phyloP scores from a whole-genome alignment of 2,888 invertebrate species.

The Caradrina clavipalpis region DNA sequence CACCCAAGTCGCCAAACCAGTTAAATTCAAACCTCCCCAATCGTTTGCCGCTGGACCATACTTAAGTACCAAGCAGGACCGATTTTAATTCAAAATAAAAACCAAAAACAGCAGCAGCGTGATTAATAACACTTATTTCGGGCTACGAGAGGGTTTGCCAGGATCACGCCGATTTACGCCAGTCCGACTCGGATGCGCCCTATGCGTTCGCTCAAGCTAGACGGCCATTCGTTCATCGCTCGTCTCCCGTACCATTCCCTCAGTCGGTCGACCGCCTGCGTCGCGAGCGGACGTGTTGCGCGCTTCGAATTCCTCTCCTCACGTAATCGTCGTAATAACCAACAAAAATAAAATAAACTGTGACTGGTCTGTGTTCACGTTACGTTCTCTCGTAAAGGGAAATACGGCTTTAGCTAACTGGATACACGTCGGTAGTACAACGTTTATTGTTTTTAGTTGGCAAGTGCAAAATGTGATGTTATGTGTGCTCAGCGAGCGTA shows the following conservation, averaged over 20 bases:
- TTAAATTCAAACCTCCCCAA: constrained; percentile 33
- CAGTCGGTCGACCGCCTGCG: constrained; percentile 83
- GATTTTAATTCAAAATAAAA: constrained; percentile 64
- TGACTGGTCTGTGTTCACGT: constrained; percentile 77
- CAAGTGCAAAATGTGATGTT: constrained; percentile 90
- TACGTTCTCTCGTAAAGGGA: constrained; percentile 71
- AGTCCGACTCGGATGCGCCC: constrained; percentile 77
- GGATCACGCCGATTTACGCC: constrained; percentile 71
- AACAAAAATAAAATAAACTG: constrained; percentile 78
- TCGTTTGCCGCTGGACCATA: constrained; percentile 23
- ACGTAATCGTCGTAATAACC: constrained; percentile 84
- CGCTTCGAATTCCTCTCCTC: constrained; percentile 62
- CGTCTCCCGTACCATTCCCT: constrained; percentile 76
- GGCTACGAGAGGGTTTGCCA: constrained; percentile 68
- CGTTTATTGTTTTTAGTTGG: constrained; percentile 80
- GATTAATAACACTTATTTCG: constrained; percentile 79
- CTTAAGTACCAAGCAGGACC: constrained; percentile 30
- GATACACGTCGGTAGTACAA: constrained; percentile 76
- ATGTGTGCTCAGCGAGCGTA: constrained; percentile 85
- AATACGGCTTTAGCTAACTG: constrained; percentile 73
- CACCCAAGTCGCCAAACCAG: constrained; percentile 54
- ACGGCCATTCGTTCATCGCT: constrained; percentile 77
- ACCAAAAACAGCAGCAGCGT: constrained; percentile 59
- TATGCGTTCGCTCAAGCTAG: constrained; percentile 78
- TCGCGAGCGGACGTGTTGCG: constrained; percentile 70